Percentiles rank a stretch among this genome's conserved stretches.
These are phyloP conservation scores for Cricetomys ansorgei DNA, from an alignment of 2,113 vertebrate genomes.

Conservation along the genomic window DNA sequence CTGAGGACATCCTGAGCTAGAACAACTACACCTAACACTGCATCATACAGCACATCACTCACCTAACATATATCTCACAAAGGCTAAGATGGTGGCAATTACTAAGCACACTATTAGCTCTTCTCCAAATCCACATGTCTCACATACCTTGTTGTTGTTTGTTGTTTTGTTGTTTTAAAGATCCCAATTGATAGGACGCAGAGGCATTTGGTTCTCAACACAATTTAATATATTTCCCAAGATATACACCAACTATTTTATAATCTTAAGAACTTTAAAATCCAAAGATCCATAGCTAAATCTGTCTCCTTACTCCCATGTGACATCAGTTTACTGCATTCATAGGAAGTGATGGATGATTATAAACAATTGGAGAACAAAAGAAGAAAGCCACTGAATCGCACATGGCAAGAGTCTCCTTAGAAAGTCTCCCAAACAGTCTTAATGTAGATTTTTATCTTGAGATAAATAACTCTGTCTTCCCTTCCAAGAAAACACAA, in stretches of 20 bases:
- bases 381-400: not conserved
- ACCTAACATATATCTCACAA: not conserved
- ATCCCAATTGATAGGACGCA: not conserved
- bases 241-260: not conserved
- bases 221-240: not conserved
- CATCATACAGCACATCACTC: not conserved
- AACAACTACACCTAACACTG: not conserved
- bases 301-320: not conserved
- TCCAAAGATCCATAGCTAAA: not conserved
- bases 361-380: not conserved
- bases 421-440: not conserved
- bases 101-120: not conserved
- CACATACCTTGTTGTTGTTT: not conserved
- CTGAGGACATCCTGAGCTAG: not conserved
- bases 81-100: not conserved
- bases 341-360: not conserved
- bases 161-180: not conserved
- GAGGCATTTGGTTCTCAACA: not conserved
- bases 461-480: not conserved
- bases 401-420: not conserved
- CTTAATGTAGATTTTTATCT: not conserved
- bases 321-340: not conserved
- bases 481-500: constrained; percentile 30
- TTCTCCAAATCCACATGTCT: not conserved
- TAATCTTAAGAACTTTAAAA: not conserved